phyloP scores from a whole-genome alignment of 1,140 invertebrate genomes.

The Drosophila kurseongensis region DNA sequence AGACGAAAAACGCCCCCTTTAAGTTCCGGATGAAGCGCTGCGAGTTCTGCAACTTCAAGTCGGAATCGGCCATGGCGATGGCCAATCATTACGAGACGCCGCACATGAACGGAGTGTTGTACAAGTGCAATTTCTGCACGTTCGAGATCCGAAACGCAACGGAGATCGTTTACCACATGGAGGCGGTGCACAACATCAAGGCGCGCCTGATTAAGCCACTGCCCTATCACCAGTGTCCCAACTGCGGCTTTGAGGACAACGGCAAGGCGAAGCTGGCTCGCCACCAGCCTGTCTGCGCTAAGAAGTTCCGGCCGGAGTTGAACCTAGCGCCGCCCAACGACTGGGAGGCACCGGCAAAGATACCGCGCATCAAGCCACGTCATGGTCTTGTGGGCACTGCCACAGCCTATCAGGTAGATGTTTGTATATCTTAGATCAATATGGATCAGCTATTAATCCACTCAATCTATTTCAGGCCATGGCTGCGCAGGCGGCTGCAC shows the following conservation, averaged over 20 bases:
- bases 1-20: slow-evolving; percentile 95
- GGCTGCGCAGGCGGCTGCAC: slow-evolving; percentile 83
- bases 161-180: slow-evolving; percentile 96
- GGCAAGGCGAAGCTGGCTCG: slow-evolving; percentile 96
- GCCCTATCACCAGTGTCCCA: slow-evolving; percentile 95
- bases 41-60: slow-evolving; percentile 96
- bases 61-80: slow-evolving; percentile 94
- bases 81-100: slow-evolving; percentile 96
- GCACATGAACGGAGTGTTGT: slow-evolving; percentile 94
- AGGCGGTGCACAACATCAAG: slow-evolving; percentile 93
- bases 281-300: slow-evolving; percentile 94
- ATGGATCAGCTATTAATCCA: neutral
- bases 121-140: slow-evolving; percentile 94
- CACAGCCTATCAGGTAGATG: slow-evolving; percentile 80
- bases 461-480: slow-evolving; percentile 62
- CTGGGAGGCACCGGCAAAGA: slow-evolving; percentile 97
- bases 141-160: slow-evolving; percentile 93
- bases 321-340: slow-evolving; percentile 93
- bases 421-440: neutral
- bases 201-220: slow-evolving; percentile 93
- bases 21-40: slow-evolving; percentile 93
- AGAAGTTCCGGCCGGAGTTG: slow-evolving; percentile 94
- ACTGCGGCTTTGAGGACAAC: slow-evolving; percentile 97
- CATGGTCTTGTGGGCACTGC: slow-evolving; percentile 84
- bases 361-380: slow-evolving; percentile 86